These are phyloP conservation scores for Neotragus pygmaeus DNA, from an alignment of 2,113 vertebrate genomes.

Conservation along the genomic window DNA sequence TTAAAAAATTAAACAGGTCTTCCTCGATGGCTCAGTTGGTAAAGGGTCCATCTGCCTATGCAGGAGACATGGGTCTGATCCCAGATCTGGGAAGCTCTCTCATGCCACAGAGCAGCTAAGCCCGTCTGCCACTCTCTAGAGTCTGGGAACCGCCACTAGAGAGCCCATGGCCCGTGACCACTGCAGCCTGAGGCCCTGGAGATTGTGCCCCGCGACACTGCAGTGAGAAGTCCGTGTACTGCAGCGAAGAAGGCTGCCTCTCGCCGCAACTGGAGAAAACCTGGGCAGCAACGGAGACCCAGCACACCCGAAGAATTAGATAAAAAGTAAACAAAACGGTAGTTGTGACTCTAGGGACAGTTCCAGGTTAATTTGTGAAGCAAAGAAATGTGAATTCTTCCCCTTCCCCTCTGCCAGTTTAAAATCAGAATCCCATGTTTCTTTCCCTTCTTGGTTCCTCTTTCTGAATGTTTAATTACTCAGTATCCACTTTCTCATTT, in stretches of 20 bases:
- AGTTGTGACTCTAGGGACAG: neutral
- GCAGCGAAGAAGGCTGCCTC: fast-evolving
- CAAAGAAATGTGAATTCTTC: neutral
- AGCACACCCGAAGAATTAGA: neutral
- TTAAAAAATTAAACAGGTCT: neutral
- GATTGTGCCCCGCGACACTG: fast-evolving
- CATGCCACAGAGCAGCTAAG: neutral
- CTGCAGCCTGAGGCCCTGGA: neutral
- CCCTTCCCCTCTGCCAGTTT: no score
- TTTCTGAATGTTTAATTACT: neutral
- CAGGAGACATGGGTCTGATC: neutral
- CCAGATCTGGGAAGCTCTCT: neutral
- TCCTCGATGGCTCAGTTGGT: neutral
- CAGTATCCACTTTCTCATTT: neutral
- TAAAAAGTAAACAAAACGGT: neutral
- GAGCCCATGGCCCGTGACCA: fast-evolving
- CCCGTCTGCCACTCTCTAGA: neutral
- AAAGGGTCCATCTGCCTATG: neutral
- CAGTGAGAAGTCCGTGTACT: fast-evolving
- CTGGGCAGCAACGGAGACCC: neutral
- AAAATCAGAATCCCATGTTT: neutral
- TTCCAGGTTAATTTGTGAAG: neutral
- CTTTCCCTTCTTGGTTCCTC: neutral
- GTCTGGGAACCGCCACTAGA: fast-evolving
- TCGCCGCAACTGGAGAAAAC: neutral